Evolutionary conservation across 2,113 vertebrate genomes (phyloP).

Genomic region (Stictonetta naevosa): DNA sequence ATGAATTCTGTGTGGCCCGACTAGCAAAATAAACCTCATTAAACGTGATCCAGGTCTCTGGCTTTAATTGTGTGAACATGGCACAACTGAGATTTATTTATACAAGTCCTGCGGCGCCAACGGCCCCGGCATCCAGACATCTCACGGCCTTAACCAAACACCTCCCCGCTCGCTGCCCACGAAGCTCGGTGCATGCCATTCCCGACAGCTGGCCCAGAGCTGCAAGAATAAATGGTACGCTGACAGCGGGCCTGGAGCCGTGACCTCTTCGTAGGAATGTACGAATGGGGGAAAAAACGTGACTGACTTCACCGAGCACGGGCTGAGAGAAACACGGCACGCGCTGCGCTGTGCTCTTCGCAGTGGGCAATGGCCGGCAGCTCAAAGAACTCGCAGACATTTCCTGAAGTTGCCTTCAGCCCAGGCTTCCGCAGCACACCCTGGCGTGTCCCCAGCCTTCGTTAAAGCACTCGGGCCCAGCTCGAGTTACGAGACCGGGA

Average conservation of each 20-base stretch:
- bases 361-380: accelerated
- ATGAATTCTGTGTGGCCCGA: neutral
- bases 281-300: neutral
- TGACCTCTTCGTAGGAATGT: neutral
- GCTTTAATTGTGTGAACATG: neutral
- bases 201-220: neutral
- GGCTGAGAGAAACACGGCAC: accelerated
- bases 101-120: neutral
- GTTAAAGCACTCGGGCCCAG: neutral
- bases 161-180: neutral
- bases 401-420: no score
- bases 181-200: neutral
- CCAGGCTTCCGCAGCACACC: no score
- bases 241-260: neutral
- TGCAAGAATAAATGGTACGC: neutral
- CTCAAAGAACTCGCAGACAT: no score
- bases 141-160: neutral
- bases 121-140: neutral
- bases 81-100: conserved; percentile 35
- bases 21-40: conserved; percentile 45
- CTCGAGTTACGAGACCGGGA: neutral
- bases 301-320: neutral
- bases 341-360: accelerated
- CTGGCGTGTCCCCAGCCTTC: no score
- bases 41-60: neutral